Base-by-base conservation (phyloP, 2,888 invertebrate species). In the Lacanobia oleracea region DNA sequence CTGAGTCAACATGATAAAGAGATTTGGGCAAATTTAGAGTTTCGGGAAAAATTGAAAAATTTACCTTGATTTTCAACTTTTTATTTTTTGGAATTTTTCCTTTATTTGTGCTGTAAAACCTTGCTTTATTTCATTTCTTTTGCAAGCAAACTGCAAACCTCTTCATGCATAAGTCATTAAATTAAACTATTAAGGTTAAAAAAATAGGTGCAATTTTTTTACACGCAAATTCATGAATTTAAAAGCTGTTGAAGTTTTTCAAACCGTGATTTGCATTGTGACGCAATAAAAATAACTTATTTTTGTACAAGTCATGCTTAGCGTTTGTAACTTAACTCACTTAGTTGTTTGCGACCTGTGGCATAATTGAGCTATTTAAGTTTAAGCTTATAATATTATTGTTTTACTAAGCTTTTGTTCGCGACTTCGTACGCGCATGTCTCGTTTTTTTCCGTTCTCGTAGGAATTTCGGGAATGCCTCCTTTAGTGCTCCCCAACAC, bases 221-320 rank as follows among this genome's bases (percentile, higher is more conserved):
- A 43, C 53, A 54, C 9, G 12, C 43, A 53, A 71, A 7, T n/a
- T n/a, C n/a, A n/a, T 37, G 27, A 37, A 64, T 51, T 56, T 56
- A 67, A 59, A 67, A 43, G 43, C 54, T 60, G 74, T 60, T 77
- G 62, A 73, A 18, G 67, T 63, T 77, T 79, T 77, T 67, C 80
- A 74, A 79, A 63, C 53, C 37, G 8, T 45, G 18, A 79, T 79
- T 77, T 80, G 77, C 80, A 77, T 66, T 66, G 18, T 14, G 67
- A 61, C 21, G 45, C 45, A 67, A 67, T 76, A 66, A 60, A 76
- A 79, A 65, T 67, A 73, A 77, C 57, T 62, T 80, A 64, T 75
- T 67, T 77, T 60, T 79, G 54, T 67, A 54, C 67, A 9, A 79
- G 60, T 77, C 75, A 80, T 80, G 68, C 53, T 79, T 79, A 61